Percentiles rank a stretch among this genome's conserved stretches.
Evolutionary conservation across 2,888 invertebrate species (phyloP).

Genomic region (Hypolimnas misippus): DNA sequence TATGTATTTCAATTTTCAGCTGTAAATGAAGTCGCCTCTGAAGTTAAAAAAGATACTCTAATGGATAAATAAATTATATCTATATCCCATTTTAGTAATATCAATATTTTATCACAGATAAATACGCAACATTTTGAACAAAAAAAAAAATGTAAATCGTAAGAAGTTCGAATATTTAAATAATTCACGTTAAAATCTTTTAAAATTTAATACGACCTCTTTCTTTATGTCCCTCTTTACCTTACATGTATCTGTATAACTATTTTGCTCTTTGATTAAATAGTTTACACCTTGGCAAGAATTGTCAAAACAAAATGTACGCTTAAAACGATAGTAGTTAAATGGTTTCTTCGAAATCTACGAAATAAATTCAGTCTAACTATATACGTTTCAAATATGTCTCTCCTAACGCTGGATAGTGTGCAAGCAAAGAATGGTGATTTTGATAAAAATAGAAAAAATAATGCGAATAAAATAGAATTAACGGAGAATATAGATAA

Average conservation of each 20-base stretch:
- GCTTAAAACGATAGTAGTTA: neutral
- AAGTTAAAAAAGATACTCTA: neutral
- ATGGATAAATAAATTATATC: too few relatives aligned
- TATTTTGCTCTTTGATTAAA: neutral
- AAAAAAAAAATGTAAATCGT: too few relatives aligned
- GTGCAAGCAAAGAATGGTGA: neutral
- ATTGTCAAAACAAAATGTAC: neutral
- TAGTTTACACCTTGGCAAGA: neutral
- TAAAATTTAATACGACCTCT: too few relatives aligned
- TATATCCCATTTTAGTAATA: too few relatives aligned
- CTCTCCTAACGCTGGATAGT: neutral
- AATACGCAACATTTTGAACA: too few relatives aligned
- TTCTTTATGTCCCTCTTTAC: too few relatives aligned
- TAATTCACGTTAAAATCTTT: too few relatives aligned
- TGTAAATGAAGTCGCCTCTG: neutral
- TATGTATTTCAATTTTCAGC: neutral
- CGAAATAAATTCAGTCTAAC: neutral
- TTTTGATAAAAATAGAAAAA: neutral
- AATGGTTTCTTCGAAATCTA: neutral
- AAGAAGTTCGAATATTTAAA: too few relatives aligned
- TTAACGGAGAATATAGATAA: neutral
- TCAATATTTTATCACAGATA: too few relatives aligned
- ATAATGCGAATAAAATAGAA: neutral
- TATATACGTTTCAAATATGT: neutral
- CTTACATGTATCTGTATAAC: neutral